A percentile compares a stretch with the other conserved stretches of the same genome.
phyloP scores from a whole-genome alignment of 2,797 vertebrate species.

The Selene dorsalis region DNA sequence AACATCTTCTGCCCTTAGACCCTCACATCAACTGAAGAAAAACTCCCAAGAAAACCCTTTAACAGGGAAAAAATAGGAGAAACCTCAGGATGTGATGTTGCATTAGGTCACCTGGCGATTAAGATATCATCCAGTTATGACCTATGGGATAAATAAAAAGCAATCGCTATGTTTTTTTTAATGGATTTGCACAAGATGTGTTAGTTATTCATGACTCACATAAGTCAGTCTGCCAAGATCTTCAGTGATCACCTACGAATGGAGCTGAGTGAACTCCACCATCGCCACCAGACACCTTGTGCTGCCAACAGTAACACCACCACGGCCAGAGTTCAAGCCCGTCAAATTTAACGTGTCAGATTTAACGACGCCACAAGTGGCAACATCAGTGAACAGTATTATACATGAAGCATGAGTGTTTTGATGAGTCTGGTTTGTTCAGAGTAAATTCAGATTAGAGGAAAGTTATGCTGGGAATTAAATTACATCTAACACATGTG shows the following conservation, averaged over 20 bases:
- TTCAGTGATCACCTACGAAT: constrained; percentile 12
- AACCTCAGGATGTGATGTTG: not conserved
- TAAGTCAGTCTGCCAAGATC: constrained; percentile 22
- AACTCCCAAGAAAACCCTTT: too few relatives aligned
- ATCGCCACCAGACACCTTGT: constrained; percentile 6
- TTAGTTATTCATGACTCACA: constrained; percentile 41
- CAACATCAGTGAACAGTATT: not conserved
- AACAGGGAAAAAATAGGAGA: too few relatives aligned
- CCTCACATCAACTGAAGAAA: too few relatives aligned
- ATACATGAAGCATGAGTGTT: not conserved
- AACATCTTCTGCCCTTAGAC: too few relatives aligned
- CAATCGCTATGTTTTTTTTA: constrained; percentile 21
- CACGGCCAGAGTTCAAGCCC: not conserved
- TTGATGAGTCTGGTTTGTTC: not conserved
- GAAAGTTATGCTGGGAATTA: not conserved
- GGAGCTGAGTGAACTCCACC: constrained; percentile 3
- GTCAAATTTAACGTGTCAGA: constrained; percentile 23
- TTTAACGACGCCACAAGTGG: constrained; percentile 16
- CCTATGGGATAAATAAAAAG: constrained; percentile 57
- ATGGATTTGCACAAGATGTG: constrained; percentile 50
- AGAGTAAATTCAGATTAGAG: not conserved
- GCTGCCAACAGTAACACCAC: not conserved
- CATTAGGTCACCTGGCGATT: constrained; percentile 30
- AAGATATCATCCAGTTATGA: constrained; percentile 52
- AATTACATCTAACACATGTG: not conserved